Base-by-base conservation (phyloP, 92 coral and sea anemone genomes). In the Palythoa grandiflora region DNA sequence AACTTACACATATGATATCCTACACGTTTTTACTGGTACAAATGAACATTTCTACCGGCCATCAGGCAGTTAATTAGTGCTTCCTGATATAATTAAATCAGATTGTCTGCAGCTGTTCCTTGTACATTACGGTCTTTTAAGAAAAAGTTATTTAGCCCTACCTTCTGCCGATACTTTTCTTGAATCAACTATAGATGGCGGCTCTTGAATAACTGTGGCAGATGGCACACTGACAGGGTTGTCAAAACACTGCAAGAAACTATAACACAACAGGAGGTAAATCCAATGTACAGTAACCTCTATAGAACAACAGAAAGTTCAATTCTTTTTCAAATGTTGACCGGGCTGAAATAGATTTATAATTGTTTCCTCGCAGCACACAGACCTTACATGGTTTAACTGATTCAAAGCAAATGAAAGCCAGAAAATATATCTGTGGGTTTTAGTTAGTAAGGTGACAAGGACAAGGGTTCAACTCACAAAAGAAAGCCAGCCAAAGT, bases 181-280 rank as follows among this genome's bases (percentile, higher is more conserved):
- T 3, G 86, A 47, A 17, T 44, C 75, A n/a, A 35, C 63, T 81
- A 20, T 61, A 13, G 21, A 11, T 48, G 36, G 75, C 7, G 47
- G n/a, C 13, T 65, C 61, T 28, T 47, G 86, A 28, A 5, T 12
- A 35, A 21, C 40, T 66, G 75, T 36, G 7, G 44, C 38, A 13
- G 86, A 48, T 39, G 59, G 75, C 9, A 36, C 75, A 48, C 71
- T 21, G 39, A 60, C 1, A 4, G 11, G 15, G 74, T 28, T 15
- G 73, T 59, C 50, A 35, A 65, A 44, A 15, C 47, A 52, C 83
- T 77, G 57, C 44, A 68, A 35, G 73, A 39, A 81, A 48, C 86
- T 81, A 17, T 28, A 28, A 4, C 6, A 63, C 19, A 38, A 68
- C 0, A 65, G 0, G 11, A 38, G 47, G 57, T 38, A 20, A 11